These are phyloP conservation scores for Halcyon malimbica DNA, from an alignment of 2,113 vertebrate species.

Conservation along the genomic window DNA sequence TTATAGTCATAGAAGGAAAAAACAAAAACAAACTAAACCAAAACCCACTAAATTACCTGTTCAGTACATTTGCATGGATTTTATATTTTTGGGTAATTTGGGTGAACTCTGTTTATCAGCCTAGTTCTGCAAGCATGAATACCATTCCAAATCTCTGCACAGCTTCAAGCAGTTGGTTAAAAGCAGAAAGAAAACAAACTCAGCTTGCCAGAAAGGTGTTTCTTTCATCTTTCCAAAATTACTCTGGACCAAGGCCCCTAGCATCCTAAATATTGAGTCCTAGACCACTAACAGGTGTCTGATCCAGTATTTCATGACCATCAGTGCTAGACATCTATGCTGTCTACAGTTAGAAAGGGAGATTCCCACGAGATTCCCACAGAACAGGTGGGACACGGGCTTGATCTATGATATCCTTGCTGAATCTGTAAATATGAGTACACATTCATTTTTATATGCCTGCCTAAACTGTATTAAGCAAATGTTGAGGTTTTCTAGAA, in stretches of 20 bases:
- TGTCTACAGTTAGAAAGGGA: neutral
- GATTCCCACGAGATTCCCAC: neutral
- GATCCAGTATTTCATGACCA: neutral
- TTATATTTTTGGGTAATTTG: neutral
- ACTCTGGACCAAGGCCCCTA: neutral
- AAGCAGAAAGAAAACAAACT: neutral
- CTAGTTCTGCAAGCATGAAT: neutral
- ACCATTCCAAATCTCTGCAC: neutral
- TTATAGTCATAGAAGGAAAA: neutral
- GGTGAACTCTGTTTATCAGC: neutral
- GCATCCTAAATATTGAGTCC: neutral
- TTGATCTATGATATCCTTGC: neutral
- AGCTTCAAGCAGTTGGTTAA: neutral
- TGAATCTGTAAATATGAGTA: neutral
- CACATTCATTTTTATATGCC: neutral
- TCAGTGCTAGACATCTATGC: neutral
- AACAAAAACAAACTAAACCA: too few relatives aligned
- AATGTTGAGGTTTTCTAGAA: neutral
- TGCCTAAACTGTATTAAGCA: neutral
- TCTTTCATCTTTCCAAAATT: neutral
- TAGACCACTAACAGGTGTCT: neutral
- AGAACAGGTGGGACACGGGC: neutral
- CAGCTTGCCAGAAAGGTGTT: neutral
- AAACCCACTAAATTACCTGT: neutral
- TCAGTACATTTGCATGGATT: neutral